Percentiles rank a stretch among this genome's conserved stretches.
These are phyloP conservation scores for Eupithecia subumbrata DNA, from an alignment of 2,888 invertebrate species.

Conservation along the genomic window DNA sequence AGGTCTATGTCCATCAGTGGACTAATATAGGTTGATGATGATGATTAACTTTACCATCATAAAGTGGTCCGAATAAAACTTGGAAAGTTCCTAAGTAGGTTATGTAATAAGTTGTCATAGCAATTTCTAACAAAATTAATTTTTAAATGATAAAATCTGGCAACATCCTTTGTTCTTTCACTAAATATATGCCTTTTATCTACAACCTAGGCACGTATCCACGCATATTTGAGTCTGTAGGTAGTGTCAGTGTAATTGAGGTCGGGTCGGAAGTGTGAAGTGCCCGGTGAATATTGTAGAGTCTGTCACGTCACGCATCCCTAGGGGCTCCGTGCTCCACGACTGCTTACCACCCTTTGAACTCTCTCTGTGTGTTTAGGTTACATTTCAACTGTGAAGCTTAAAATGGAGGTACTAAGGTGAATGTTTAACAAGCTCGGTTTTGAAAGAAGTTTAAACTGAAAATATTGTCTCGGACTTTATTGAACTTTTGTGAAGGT, in stretches of 20 bases:
- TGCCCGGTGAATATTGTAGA: slow-evolving; percentile 76
- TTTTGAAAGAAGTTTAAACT: background rate
- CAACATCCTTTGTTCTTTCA: background rate
- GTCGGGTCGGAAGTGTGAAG: slow-evolving; percentile 63
- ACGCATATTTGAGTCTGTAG: slow-evolving; percentile 29
- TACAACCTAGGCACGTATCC: background rate
- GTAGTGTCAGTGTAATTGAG: slow-evolving; percentile 57
- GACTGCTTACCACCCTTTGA: slow-evolving; percentile 27
- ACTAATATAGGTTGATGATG: no score
- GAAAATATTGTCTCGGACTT: background rate
- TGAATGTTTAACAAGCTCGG: slow-evolving; percentile 10
- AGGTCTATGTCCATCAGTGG: no score
- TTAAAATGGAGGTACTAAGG: background rate
- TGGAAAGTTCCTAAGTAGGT: background rate
- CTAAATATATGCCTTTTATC: background rate
- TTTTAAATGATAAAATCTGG: background rate
- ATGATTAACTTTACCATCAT: background rate
- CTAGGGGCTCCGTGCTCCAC: slow-evolving; percentile 42
- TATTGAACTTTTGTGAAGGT: background rate
- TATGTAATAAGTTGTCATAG: background rate
- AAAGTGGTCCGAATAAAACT: background rate
- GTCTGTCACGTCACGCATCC: slow-evolving; percentile 62
- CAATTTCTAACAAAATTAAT: background rate
- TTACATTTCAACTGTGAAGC: slow-evolving; percentile 20
- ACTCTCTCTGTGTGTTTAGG: slow-evolving; percentile 26